Evolutionary conservation across 2,888 invertebrate species (phyloP).

Genomic region (Uropetala carovei): DNA sequence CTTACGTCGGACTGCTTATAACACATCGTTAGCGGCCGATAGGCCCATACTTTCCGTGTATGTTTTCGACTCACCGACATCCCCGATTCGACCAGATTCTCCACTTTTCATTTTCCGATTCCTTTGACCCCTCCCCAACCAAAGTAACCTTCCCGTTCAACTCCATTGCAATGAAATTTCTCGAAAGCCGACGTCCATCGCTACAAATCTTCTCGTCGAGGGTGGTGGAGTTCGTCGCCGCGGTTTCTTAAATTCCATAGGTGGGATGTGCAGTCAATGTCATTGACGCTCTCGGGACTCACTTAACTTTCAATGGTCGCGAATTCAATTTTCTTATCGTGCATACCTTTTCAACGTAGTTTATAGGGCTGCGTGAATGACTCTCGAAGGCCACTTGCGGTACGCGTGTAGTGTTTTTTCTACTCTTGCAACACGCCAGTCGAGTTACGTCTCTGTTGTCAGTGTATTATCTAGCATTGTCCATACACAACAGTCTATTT

Average conservation of each 20-base stretch:
- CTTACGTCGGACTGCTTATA: no score
- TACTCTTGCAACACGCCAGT: no score
- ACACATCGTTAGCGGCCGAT: no score
- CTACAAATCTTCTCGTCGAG: not conserved
- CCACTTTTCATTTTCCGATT: slow-evolving; percentile 12
- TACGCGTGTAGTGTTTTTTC: no score
- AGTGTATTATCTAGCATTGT: no score
- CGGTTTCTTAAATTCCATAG: not conserved
- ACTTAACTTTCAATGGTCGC: no score
- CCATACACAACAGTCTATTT: no score
- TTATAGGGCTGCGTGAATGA: no score
- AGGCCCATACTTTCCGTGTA: not conserved
- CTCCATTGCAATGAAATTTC: slow-evolving; percentile 70
- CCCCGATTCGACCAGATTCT: slow-evolving; percentile 10
- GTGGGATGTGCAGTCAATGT: not conserved
- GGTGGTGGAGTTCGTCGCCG: not conserved
- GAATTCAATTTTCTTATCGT: no score
- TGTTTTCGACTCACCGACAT: not conserved
- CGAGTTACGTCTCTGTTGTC: no score
- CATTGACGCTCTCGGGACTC: not conserved
- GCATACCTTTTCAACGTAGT: no score
- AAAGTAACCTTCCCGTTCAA: slow-evolving; percentile 67
- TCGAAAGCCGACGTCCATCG: not conserved
- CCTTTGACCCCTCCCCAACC: slow-evolving; percentile 10
- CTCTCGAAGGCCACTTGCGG: no score